Conservation (phyloP, 1,140 invertebrate species). For the Drosophila athabasca region DNA sequence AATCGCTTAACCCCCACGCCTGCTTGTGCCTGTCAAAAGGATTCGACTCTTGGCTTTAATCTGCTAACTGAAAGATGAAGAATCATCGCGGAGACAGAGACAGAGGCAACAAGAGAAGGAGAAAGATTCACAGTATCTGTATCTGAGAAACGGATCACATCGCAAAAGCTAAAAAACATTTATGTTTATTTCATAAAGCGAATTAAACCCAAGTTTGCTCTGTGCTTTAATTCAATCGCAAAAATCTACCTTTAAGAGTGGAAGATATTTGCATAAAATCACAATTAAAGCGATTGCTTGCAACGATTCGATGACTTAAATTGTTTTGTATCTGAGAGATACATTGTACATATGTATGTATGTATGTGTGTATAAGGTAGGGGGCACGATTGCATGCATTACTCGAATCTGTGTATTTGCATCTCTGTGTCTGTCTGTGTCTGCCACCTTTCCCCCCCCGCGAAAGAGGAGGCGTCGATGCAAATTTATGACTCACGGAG, state of each 20-base stretch:
- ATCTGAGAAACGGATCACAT: no score
- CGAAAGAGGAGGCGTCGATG: slow-evolving; percentile 38
- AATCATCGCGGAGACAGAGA: no score
- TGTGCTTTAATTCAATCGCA: slow-evolving; percentile 55
- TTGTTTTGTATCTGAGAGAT: slow-evolving; percentile 66
- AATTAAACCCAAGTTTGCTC: not conserved
- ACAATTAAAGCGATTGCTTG: slow-evolving; percentile 59
- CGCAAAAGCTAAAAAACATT: not conserved
- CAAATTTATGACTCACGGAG: slow-evolving; percentile 67
- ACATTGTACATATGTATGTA: slow-evolving; percentile 48
- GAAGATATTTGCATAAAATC: slow-evolving; percentile 61
- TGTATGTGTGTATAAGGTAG: not conserved
- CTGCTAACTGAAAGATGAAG: no score
- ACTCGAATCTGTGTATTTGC: slow-evolving; percentile 49
- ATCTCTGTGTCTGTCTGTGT: slow-evolving; percentile 3
- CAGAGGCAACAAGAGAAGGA: no score
- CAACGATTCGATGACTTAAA: slow-evolving; percentile 37
- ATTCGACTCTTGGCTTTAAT: no score
- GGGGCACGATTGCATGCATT: slow-evolving; percentile 46
- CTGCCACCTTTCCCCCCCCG: not conserved
- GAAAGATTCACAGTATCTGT: no score
- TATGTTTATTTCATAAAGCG: slow-evolving; percentile 36
- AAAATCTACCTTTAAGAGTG: slow-evolving; percentile 8
- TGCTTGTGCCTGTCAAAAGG: no score
- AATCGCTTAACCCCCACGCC: no score